These are phyloP conservation scores for Mugil cephalus DNA, from an alignment of 2,113 vertebrate genomes.

Conservation along the genomic window DNA sequence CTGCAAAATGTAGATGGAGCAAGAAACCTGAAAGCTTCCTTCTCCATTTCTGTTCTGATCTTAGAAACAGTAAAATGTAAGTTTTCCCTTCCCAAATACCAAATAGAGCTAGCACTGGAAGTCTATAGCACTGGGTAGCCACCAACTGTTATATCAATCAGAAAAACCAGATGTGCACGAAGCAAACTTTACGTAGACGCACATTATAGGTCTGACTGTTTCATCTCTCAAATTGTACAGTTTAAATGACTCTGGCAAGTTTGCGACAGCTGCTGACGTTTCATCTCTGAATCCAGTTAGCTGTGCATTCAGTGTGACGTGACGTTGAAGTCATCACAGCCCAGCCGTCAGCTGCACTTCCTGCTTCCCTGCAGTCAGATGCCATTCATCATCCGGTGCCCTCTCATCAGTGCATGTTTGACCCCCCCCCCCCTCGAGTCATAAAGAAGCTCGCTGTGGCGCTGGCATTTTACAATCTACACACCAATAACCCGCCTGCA, in stretches of 20 bases:
- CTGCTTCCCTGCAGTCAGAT: constrained; percentile 25
- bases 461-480: constrained; percentile 44
- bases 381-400: constrained; percentile 36
- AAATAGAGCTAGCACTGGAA: constrained; percentile 33
- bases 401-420: constrained; percentile 25
- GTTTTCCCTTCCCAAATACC: constrained; percentile 44
- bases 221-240: neutral
- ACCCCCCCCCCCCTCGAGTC: constrained; percentile 28
- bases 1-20: too few relatives aligned
- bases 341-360: constrained; percentile 17
- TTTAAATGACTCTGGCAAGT: constrained; percentile 37
- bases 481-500: constrained; percentile 11
- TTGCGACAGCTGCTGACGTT: constrained; percentile 33
- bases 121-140: constrained; percentile 6
- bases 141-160: constrained; percentile 58
- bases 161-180: neutral
- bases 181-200: neutral
- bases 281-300: constrained; percentile 35
- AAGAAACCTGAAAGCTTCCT: too few relatives aligned
- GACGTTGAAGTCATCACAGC: constrained; percentile 31
- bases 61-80: too few relatives aligned
- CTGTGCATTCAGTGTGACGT: constrained; percentile 26
- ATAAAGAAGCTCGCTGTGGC: constrained; percentile 36
- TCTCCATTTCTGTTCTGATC: too few relatives aligned
- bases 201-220: neutral